These are phyloP conservation scores for Hypotaenidia philippensis DNA, from an alignment of 2,797 vertebrate species.

Conservation along the genomic window DNA sequence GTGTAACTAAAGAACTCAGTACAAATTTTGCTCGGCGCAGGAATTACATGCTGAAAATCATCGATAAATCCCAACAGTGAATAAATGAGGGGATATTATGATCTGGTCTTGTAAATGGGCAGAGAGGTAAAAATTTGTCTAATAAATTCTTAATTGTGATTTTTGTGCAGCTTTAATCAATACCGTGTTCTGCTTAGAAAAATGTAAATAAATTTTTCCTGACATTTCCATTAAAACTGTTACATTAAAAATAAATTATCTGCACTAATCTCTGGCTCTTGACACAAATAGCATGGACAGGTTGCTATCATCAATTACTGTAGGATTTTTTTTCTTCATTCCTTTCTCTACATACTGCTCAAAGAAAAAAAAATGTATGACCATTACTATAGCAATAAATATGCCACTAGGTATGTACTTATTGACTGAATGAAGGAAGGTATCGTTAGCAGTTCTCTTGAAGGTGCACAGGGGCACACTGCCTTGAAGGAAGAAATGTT, in stretches of 20 bases:
- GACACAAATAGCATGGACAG: not conserved
- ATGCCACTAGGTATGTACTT: not conserved
- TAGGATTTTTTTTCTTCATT: constrained; percentile 5
- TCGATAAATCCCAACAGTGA: constrained; percentile 23
- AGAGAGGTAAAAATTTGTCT: constrained; percentile 29
- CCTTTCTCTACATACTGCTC: constrained; percentile 20
- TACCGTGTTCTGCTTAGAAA: not conserved
- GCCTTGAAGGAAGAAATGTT: constrained; percentile 31
- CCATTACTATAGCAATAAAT: constrained; percentile 20
- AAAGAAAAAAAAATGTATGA: not conserved
- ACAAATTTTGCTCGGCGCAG: not conserved
- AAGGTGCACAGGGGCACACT: not conserved
- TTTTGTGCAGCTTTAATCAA: constrained; percentile 5
- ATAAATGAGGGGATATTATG: constrained; percentile 1
- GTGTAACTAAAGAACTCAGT: not conserved
- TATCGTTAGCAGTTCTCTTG: not conserved
- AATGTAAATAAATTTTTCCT: constrained; percentile 46
- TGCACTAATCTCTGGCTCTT: not conserved
- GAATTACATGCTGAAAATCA: not conserved
- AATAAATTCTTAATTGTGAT: constrained; percentile 60
- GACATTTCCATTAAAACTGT: constrained; percentile 40
- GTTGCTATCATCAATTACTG: constrained; percentile 13
- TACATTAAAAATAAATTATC: constrained; percentile 27
- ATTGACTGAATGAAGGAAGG: not conserved
- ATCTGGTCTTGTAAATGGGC: constrained; percentile 27